Evolutionary conservation across 2,113 vertebrate genomes (phyloP).

Genomic region (Neolamprologus sp.): DNA sequence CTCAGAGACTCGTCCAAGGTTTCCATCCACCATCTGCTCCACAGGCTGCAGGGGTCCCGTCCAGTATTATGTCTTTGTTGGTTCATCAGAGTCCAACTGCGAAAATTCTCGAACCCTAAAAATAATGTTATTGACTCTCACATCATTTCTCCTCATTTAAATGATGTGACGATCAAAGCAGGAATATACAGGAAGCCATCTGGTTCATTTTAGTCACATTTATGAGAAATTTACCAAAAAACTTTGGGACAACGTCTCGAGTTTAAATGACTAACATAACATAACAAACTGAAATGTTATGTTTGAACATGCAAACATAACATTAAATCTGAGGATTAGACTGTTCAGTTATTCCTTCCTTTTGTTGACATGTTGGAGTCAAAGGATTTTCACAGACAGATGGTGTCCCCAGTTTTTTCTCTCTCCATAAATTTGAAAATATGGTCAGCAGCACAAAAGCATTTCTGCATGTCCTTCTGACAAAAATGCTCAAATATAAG

Average conservation of each 20-base stretch:
- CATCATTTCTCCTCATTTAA: background rate
- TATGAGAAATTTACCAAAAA: background rate
- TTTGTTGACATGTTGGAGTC: background rate
- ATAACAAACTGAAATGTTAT: background rate
- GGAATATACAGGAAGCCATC: background rate
- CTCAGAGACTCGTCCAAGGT: background rate
- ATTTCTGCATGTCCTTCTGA: background rate
- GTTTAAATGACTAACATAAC: background rate
- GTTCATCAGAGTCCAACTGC: background rate
- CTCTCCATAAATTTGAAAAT: background rate
- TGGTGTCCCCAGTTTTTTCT: no score
- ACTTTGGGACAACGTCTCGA: background rate
- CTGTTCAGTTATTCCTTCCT: background rate
- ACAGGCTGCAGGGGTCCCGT: background rate
- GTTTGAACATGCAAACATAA: background rate
- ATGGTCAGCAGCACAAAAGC: background rate
- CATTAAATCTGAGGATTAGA: background rate
- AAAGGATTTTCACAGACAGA: background rate
- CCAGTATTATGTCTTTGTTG: background rate
- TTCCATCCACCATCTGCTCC: background rate
- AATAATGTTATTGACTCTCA: background rate
- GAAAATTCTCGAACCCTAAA: rapidly evolving
- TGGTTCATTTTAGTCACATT: background rate
- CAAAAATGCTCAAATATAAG: background rate
- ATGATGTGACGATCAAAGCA: background rate